Evolutionary conservation across 2,888 invertebrate genomes (phyloP), one percentile per base, ranked within the genome.

Genomic region (Drosophila merina): DNA sequence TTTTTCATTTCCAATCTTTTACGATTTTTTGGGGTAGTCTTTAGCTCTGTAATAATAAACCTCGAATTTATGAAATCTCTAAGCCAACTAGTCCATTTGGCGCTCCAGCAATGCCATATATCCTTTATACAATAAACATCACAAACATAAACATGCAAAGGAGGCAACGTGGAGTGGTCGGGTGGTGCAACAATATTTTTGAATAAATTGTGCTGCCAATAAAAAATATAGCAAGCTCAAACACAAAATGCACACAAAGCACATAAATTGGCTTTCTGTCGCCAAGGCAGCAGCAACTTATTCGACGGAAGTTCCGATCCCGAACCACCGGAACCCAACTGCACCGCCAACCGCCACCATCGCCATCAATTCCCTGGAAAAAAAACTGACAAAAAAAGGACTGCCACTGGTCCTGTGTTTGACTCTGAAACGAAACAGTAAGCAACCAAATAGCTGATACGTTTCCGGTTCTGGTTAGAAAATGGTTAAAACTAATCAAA

Each of bases 261-360:
- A 50, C 67, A 84, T 75, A 82, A 84, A 82, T 77, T 82, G 77
- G 62, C 72, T 80, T 74, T 74, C 54, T 82, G 77, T 85, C 62
- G 74, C 70, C 80, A 57, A 58, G 78, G 72, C 76, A 72, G 72
- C 76, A 72, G 82, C 72, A 59, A 52, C 59, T 48, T 63, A 52
- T 62, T 52, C 48, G 50, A 40, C 51, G 63, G 42, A 9, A 8
- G 12, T 26, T 25, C 40, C 42, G 33, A 47, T 26, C 47, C 60
- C 12, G 44, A 44, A 25, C 30, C 56, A 14, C 36, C 45, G 7
- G 14, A 25, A 4, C 52, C 42, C 20, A 42, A n/a, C 42, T 44
- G 45, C 55, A 33, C 45, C 45, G 20, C 20, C 20, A 20, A 20
- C 20, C 14, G 45, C 55, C 33, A 30, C 38, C 38, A 25, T n/a